phyloP scores from a whole-genome alignment of 92 coral and sea anemone genomes.

The Epizoanthus stellaris region DNA sequence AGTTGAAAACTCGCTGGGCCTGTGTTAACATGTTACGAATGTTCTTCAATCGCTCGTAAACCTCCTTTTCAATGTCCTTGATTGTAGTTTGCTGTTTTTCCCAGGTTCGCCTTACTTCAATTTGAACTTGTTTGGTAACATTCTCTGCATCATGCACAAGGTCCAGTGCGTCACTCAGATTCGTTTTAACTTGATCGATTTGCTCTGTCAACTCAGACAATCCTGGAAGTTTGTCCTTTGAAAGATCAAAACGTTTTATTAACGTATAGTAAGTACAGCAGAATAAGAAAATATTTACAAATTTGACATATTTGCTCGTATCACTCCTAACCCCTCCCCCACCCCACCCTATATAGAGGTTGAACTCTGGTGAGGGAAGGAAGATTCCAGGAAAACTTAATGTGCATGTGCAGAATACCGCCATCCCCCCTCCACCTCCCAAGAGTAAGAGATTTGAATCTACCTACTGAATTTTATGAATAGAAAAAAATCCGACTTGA shows the following conservation, averaged over 20 bases:
- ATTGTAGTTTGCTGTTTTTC: slow-evolving; percentile 12
- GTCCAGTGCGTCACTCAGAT: slow-evolving; percentile 22
- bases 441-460: too few species aligned
- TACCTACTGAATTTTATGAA: too few species aligned
- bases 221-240: slow-evolving; percentile 40
- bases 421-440: too few species aligned
- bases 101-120: slow-evolving; percentile 13
- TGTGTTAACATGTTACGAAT: slow-evolving; percentile 37
- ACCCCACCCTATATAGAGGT: too few species aligned
- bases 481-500: too few species aligned
- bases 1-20: slow-evolving; percentile 31
- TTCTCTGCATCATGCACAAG: slow-evolving; percentile 31
- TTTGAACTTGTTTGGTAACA: slow-evolving; percentile 1
- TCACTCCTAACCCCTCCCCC: too few species aligned
- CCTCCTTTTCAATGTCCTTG: slow-evolving; percentile 28
- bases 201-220: slow-evolving; percentile 35
- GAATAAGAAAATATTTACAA: not conserved
- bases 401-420: too few species aligned
- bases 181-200: slow-evolving; percentile 12
- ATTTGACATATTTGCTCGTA: too few species aligned
- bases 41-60: slow-evolving; percentile 15
- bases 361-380: too few species aligned
- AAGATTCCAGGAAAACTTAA: too few species aligned
- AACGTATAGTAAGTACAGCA: not conserved
- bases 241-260: not conserved